These are phyloP conservation scores for Platorchestia sp. DNA, from an alignment of 1,140 invertebrate genomes.

Conservation along the genomic window DNA sequence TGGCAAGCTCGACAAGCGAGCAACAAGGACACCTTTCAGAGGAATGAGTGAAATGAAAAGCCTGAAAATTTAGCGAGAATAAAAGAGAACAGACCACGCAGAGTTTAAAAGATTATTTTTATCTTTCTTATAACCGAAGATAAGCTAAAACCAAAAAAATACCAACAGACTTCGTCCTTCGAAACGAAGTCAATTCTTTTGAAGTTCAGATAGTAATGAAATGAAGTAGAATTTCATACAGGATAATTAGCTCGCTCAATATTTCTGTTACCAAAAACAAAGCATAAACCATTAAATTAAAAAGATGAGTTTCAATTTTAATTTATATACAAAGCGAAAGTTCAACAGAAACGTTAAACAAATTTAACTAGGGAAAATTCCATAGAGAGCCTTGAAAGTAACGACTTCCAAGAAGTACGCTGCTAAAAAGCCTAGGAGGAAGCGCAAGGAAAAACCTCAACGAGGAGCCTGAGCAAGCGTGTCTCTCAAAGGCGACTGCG, in stretches of 20 bases:
- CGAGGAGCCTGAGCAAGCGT: background rate
- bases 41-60: background rate
- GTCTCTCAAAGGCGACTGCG: conserved; percentile 33
- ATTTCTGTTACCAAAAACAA: background rate
- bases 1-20: background rate
- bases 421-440: conserved; percentile 15
- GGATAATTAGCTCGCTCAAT: too few species aligned
- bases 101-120: background rate
- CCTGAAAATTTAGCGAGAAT: background rate
- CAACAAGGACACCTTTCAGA: conserved; percentile 1
- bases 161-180: background rate
- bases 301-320: background rate
- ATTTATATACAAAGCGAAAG: background rate
- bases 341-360: background rate
- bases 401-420: conserved; percentile 30
- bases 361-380: background rate
- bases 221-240: background rate
- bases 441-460: conserved; percentile 1
- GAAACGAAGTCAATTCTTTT: background rate
- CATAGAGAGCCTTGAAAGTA: background rate
- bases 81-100: background rate
- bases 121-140: background rate
- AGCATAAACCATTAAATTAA: background rate
- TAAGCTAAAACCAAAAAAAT: background rate
- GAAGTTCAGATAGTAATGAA: background rate